A percentile compares a stretch with the other conserved stretches of the same genome.
These are phyloP conservation scores for Phalloptychus januarius DNA, from an alignment of 2,797 vertebrate species.

Conservation along the genomic window DNA sequence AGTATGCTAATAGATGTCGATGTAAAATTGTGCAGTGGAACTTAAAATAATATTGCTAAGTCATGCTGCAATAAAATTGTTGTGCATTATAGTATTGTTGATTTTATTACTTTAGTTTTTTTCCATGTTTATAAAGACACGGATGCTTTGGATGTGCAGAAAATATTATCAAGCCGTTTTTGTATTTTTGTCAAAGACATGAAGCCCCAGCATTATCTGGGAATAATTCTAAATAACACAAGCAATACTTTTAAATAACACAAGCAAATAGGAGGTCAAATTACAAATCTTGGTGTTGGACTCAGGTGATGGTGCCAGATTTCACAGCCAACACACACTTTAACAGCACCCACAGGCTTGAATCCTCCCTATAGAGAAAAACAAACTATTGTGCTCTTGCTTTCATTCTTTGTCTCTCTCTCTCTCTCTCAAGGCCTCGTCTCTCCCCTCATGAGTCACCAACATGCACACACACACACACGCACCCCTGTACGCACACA, in stretches of 20 bases:
- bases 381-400: constrained; percentile 40
- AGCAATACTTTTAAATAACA: not conserved
- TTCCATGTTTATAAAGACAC: not conserved
- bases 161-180: not conserved
- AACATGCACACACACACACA: constrained; percentile 25
- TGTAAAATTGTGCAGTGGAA: not conserved
- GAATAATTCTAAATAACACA: not conserved
- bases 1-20: not conserved
- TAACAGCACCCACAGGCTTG: constrained; percentile 13
- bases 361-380: constrained; percentile 27
- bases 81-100: not conserved
- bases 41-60: not conserved
- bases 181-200: not conserved
- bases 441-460: constrained; percentile 47
- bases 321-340: constrained; percentile 20
- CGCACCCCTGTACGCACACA: constrained; percentile 14
- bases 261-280: not conserved
- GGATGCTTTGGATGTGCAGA: not conserved
- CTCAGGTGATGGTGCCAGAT: constrained; percentile 24
- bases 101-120: not conserved
- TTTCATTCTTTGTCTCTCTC: constrained; percentile 44
- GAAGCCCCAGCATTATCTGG: not conserved
- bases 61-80: not conserved
- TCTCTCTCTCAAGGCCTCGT: constrained; percentile 47
- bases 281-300: constrained; percentile 15